These are phyloP conservation scores for Chelmon rostratus DNA, from an alignment of 2,797 vertebrate genomes.

Conservation along the genomic window DNA sequence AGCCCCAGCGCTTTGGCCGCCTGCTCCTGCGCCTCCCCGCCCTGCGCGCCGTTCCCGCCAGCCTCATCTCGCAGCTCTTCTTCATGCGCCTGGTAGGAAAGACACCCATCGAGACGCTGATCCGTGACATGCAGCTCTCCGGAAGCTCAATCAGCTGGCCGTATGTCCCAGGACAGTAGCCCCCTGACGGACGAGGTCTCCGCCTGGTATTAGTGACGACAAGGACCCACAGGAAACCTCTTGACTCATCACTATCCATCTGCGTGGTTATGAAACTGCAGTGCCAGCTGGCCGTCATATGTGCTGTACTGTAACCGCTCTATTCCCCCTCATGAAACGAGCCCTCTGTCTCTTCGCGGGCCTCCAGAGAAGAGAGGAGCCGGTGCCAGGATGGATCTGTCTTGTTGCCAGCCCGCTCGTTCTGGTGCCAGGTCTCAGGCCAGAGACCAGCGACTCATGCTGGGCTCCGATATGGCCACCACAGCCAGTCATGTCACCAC, in stretches of 20 bases:
- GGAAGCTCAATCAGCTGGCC: conserved; percentile 97
- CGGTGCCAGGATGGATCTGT: conserved; percentile 54
- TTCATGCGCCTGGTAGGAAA: conserved; percentile 97
- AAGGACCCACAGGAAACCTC: conserved; percentile 76
- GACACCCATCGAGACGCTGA: conserved; percentile 95
- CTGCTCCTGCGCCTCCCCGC: conserved; percentile 93
- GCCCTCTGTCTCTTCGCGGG: conserved; percentile 48
- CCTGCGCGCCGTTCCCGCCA: conserved; percentile 91
- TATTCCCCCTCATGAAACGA: conserved; percentile 56
- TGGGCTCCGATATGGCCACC: conserved; percentile 68
- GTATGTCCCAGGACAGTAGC: conserved; percentile 91
- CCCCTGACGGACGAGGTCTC: conserved; percentile 58
- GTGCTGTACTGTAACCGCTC: conserved; percentile 71
- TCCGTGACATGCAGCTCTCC: conserved; percentile 97
- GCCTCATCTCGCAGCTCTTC: conserved; percentile 96
- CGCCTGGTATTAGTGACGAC: conserved; percentile 69
- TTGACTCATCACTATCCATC: conserved; percentile 78
- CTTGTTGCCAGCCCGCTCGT: conserved; percentile 57
- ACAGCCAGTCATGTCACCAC: conserved; percentile 66
- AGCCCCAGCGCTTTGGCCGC: conserved; percentile 94
- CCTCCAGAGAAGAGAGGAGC: conserved; percentile 55
- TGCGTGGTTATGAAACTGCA: conserved; percentile 72
- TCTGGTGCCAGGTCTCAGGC: conserved; percentile 68
- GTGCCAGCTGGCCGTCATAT: conserved; percentile 71
- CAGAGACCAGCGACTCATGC: conserved; percentile 64